Evolutionary conservation across 2,113 vertebrate species (phyloP), one percentile per base, ranked within the genome.

Genomic region (Condylura cristata): DNA sequence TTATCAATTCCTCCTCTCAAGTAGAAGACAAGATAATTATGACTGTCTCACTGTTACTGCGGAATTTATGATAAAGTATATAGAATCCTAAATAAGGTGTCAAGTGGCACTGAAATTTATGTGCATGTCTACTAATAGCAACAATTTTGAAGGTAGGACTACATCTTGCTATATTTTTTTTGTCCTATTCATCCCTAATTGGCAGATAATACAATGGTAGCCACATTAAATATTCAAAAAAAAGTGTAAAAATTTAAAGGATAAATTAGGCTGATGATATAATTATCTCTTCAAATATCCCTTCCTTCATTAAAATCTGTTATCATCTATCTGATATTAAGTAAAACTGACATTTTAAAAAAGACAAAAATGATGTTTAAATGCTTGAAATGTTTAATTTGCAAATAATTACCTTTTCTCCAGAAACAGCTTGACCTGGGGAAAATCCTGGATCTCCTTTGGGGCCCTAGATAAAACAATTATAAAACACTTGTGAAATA

Each of bases 381-480:
- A 76, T 37, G 5, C 4, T 70, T 61, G 2, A 86, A 83, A 70
- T 88, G 60, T 72, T 61, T 76, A 32, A 83, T 75, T n/a, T 46
- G 78, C 8, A 61, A 96, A 89, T 66, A 58, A 79, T 98, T 98
- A 99, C 99, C 99, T 99, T 99, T 96, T 98, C 98, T 97, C 99
- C 99, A 96, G 86, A 68, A 93, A 98, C 96, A 84, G 99, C 99
- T 96, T 99, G 98, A 70, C 98, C 99, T 89, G 99, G 99, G 58
- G 99, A 99, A 74, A 99, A 97, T 84, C 99, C 99, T 13, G 99
- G 98, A 94, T 99, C 99, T 96, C 99, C 99, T 98, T 99, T 99
- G 93, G 98, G 97, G 58, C 99, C 99, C 99, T 99, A 80, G 65
- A 68, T 13, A 82, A 79, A 91, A 96, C 0, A 93, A 53, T 96